Evolutionary conservation across 2,888 invertebrate species (phyloP), one percentile per base, ranked within the genome.

Genomic region (Diarsia brunnea): DNA sequence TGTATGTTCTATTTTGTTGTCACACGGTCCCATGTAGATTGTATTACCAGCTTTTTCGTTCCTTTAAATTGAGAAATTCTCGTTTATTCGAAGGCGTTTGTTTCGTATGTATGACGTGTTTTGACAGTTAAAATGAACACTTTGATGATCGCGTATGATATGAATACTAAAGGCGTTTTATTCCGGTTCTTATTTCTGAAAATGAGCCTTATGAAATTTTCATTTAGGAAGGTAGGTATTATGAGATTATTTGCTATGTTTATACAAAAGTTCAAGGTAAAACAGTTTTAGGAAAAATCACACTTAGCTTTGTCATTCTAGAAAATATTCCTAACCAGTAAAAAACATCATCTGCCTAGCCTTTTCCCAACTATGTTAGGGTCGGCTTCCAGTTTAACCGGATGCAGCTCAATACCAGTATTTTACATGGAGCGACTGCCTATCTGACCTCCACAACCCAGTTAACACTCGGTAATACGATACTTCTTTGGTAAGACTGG

Each of bases 11-110:
- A 24, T 61, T 60, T 12, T 24, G 21, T 78, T 10, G 65, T 43
- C 24, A 66, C 69, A 63, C 77, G 73, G 69, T 68, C 55, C 45
- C 73, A 78, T 77, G 75, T 73, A 87, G 84, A 87, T 84, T 81
- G 67, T 75, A 82, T 87, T 84, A 79, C 65, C 38, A 65, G 73
- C 65, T 73, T 81, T 84, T 87, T 79, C 63, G 31, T 81, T 78
- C 76, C 38, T 68, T 31, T 75, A 79, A 83, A 84, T 86, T 84
- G 79, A 75, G 60, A 79, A 75, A 69, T 79, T 79, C 72, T 68
- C 63, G 27, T 78, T 78, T 79, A 81, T 83, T 70, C 38, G 12
- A 27, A 4, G 16, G 24, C 47, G 31, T 85, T 69, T 65, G 24
- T 58, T 65, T 27, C 3, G 49, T 77, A 72, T 69, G 49, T 75